Evolutionary conservation across 23 tunicate species (phyloP), one percentile per base, ranked within the genome.

Genomic region (Aplidium turbinatum): DNA sequence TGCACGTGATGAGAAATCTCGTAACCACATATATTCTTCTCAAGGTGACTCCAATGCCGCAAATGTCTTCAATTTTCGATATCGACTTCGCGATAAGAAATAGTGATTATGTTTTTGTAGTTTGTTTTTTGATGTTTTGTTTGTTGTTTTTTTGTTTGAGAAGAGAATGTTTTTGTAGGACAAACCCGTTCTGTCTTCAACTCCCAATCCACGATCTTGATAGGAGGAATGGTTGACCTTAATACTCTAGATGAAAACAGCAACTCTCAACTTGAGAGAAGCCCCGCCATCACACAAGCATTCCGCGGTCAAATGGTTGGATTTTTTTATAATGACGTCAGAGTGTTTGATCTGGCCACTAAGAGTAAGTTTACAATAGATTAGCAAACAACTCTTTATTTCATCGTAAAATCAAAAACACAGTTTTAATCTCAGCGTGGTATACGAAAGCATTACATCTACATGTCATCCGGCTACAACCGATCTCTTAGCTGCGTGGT

Each of bases 161-260:
- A n/a, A n/a, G n/a, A n/a, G n/a, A n/a, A n/a, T 60, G 16, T 81
- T 20, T 26, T 47, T 50, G 63, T 78, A 90, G 97, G 78, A 51
- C 46, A 48, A 19, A 76, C 57, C 30, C 70, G 77, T 68, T 67
- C 98, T 16, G 98, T 94, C 9, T 94, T 94, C 58, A 94, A 82
- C 64, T 87, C 99, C 3, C 94, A 94, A 66, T 86, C 95, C 38
- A 60, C 33, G 29, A 94, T 94, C 3, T 83, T 87, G 73, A 78
- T 94, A 46, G 99, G 99, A 35, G 99, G 99, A 23, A 24, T 75
- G 1, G 55, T 87, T 9, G 31, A 48, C 53, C 57, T 52, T 20
- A 50, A 47, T 24, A 64, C 78, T 30, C 19, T 40, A 31, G 45
- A 77, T 34, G 28, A 58, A 16, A n/a, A 27, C 34, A 50, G 32